Evolutionary conservation across 1,140 invertebrate genomes (phyloP).

Genomic region (Drosophila tropicalis): DNA sequence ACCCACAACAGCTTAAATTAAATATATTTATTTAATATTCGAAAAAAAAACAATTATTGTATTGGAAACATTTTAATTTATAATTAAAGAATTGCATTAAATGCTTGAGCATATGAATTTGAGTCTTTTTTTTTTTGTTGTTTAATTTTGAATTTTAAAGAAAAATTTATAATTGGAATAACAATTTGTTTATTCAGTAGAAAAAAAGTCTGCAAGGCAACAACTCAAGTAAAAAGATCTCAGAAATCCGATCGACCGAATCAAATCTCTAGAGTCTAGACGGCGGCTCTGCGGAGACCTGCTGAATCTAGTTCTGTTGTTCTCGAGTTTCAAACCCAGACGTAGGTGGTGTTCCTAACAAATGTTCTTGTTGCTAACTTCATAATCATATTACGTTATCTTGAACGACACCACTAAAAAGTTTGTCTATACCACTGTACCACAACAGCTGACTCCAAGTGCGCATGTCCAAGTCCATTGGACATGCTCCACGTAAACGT

Average conservation of each 20-base stretch:
- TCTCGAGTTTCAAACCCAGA: too few species aligned
- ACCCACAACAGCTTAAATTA: constrained; percentile 29
- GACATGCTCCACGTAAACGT: constrained; percentile 60
- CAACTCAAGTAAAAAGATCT: too few species aligned
- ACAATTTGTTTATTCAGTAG: too few species aligned
- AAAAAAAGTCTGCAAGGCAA: too few species aligned
- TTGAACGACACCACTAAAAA: neutral
- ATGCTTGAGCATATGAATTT: constrained; percentile 39
- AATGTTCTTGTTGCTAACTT: too few species aligned
- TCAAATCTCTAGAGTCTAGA: too few species aligned
- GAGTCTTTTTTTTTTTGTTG: neutral
- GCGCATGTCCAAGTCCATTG: constrained; percentile 56
- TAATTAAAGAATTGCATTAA: constrained; percentile 49
- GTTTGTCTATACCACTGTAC: constrained; percentile 17
- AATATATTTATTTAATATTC: constrained; percentile 42
- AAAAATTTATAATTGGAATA: too few species aligned
- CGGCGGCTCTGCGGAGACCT: too few species aligned
- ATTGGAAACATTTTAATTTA: constrained; percentile 46
- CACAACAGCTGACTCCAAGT: constrained; percentile 55
- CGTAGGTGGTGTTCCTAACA: too few species aligned
- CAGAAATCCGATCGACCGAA: too few species aligned
- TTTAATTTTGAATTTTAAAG: neutral
- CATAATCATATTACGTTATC: too few species aligned
- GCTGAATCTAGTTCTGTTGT: too few species aligned
- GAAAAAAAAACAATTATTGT: constrained; percentile 42